Evolutionary conservation across 2,888 invertebrate genomes (phyloP).

Genomic region (Caradrina clavipalpis): DNA sequence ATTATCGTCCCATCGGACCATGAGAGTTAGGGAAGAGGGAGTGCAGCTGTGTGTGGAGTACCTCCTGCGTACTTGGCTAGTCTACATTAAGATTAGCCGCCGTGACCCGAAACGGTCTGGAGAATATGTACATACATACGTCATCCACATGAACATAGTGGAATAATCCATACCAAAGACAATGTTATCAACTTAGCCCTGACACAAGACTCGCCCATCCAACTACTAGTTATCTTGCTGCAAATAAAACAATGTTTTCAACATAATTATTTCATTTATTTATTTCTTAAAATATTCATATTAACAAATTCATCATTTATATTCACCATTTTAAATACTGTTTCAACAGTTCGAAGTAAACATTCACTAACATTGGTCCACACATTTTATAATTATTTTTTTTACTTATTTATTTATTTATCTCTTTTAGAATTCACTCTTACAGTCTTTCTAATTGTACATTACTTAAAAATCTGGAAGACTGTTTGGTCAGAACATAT

Average conservation of each 20-base stretch:
- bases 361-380: conserved; percentile 48
- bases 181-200: no score
- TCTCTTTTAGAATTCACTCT: conserved; percentile 9
- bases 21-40: no score
- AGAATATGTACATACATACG: no score
- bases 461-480: conserved; percentile 44
- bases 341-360: conserved; percentile 46
- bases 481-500: conserved; percentile 34
- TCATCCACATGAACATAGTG: no score
- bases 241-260: conserved; percentile 23
- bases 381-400: conserved; percentile 9
- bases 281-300: conserved; percentile 48
- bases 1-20: no score
- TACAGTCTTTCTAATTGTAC: conserved; percentile 49
- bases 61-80: no score
- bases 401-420: background rate
- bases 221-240: background rate
- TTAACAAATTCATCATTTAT: conserved; percentile 51
- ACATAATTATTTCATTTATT: conserved; percentile 49
- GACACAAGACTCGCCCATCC: background rate
- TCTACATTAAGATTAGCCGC: no score
- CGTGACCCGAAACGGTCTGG: no score
- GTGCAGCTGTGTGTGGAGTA: no score
- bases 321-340: conserved; percentile 59
- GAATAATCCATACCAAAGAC: no score